Evolutionary conservation across 64 coral and sea anemone genomes (phyloP).

Genomic region (Montipora cactus): DNA sequence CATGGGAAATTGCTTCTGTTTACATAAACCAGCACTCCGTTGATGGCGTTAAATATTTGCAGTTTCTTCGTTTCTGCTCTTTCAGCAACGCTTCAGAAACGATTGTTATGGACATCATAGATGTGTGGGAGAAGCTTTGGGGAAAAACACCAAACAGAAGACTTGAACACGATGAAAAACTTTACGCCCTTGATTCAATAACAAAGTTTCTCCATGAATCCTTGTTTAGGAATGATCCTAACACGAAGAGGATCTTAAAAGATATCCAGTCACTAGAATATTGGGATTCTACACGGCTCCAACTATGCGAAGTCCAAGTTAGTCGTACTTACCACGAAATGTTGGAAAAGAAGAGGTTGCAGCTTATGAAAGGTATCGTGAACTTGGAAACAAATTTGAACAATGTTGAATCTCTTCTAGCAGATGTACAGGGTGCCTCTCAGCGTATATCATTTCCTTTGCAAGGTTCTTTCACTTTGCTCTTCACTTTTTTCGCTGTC

Average conservation of each 20-base stretch:
- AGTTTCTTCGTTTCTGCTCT: background rate
- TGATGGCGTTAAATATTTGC: background rate
- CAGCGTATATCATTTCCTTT: slow-evolving; percentile 4
- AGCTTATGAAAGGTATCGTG: background rate
- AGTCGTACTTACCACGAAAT: background rate
- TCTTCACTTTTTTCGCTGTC: background rate
- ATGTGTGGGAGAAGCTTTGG: slow-evolving; percentile 27
- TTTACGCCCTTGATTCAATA: background rate
- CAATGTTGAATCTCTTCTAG: background rate
- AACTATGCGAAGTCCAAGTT: background rate
- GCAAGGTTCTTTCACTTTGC: background rate
- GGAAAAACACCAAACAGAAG: background rate
- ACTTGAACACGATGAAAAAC: background rate
- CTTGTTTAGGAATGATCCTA: background rate
- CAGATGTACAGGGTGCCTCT: background rate
- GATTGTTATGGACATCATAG: background rate
- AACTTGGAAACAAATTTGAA: slow-evolving; percentile 1
- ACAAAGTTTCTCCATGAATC: slow-evolving; percentile 18
- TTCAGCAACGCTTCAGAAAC: background rate
- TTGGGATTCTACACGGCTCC: background rate
- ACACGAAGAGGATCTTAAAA: slow-evolving; percentile 1
- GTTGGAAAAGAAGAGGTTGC: background rate
- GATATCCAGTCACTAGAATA: slow-evolving; percentile 13
- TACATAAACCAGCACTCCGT: background rate
- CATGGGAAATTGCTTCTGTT: slow-evolving; percentile 3